Base-by-base conservation (phyloP, 53 echinoderm and acorn worm species). In the Echinarachnius parma region DNA sequence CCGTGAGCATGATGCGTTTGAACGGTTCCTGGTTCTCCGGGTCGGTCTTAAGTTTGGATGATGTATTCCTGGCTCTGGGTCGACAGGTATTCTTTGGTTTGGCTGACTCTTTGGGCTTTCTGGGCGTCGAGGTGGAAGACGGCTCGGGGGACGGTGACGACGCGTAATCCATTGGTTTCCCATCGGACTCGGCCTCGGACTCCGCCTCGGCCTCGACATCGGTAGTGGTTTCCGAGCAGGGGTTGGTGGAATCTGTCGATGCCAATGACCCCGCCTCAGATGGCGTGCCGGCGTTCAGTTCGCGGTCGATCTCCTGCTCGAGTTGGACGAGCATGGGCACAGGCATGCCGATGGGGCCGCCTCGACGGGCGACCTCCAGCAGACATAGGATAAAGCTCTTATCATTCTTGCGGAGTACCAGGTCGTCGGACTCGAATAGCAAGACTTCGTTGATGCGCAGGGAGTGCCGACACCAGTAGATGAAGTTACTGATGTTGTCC, bases 401-500 rank as follows among this genome's bases (percentile, higher is more conserved):
- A 55, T 82, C 88, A 62, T 95, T 95, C 61, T 95, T 95, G 36
- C 96, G 60, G 21, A 95, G 44, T 47, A 95, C 96, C 30, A 95
- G 76, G 76, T 95, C 96, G 64, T 95, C 96, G 25, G 96, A 81
- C 81, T 95, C 96, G 35, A 95, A 95, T 16, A 95, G 81, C 16
- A 95, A 75, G 10, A 95, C 96, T 52, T 91, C 91, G 34, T 95
- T 91, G 79, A 95, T 91, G 59, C 70, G 81, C 34, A 95, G 50
- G 9, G 81, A 95, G 78, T 87, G 91, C 25, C 96, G 65, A 65
- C 96, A 95, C 96, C 96, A 95, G 58, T 87, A 72, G 36, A 95
- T 95, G 79, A 95, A 95, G 63, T 95, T 95, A 64, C 96, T 95
- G 53, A 95, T 80, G 78, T 95, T 95, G 37, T 95, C 96, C 72